Conservation (phyloP, 2,797 vertebrate genomes). For the Dendrocincla tyrannina region DNA sequence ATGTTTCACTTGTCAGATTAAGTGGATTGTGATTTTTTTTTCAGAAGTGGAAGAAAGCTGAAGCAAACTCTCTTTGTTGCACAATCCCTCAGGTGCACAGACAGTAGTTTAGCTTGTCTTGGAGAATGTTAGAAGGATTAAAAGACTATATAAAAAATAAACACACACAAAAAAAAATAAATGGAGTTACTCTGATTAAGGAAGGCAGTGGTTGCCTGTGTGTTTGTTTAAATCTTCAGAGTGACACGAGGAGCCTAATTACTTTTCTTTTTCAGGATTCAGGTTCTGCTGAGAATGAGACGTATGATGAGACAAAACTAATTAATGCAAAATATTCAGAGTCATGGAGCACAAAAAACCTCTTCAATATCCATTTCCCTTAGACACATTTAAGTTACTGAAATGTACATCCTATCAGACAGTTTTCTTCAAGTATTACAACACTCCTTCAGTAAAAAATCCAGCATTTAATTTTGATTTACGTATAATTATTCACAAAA, state of each 20-base stretch:
- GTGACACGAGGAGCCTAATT: neutral
- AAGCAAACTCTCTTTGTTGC: neutral
- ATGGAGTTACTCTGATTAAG: neutral
- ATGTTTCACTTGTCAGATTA: constrained; percentile 40
- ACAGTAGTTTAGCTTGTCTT: neutral
- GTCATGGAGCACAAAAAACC: neutral
- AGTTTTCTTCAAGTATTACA: neutral
- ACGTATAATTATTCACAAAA: neutral
- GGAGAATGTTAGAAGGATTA: constrained; percentile 20
- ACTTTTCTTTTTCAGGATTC: neutral
- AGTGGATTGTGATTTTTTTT: constrained; percentile 24
- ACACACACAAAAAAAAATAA: neutral
- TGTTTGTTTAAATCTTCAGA: constrained; percentile 16
- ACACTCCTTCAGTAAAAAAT: neutral
- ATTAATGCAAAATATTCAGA: constrained; percentile 27
- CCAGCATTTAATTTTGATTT: neutral
- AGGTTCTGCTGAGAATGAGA: neutral
- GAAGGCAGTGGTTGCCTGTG: neutral
- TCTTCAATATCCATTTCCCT: neutral
- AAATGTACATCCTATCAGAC: neutral
- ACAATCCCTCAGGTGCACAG: neutral
- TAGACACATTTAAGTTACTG: neutral
- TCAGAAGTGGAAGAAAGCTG: neutral
- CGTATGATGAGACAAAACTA: neutral
- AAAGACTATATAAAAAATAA: neutral